Conservation (phyloP, 2,797 vertebrate species). For the Spea hammondii region DNA sequence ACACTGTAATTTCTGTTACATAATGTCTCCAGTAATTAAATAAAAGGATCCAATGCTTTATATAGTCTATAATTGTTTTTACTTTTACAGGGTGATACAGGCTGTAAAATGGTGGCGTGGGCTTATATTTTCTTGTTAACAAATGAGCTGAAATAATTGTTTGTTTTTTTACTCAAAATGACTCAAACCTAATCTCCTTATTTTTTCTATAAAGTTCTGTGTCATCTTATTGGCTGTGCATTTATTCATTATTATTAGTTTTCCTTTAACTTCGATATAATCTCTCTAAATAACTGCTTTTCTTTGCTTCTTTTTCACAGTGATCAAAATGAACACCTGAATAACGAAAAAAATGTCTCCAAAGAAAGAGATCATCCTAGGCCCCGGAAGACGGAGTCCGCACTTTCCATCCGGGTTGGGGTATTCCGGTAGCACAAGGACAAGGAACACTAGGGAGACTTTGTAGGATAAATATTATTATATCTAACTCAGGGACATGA, state of each 20-base stretch:
- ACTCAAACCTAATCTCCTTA: too few species aligned
- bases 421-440: conserved; percentile 67
- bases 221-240: background rate
- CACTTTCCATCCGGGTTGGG: conserved; percentile 70
- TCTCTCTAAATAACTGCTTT: background rate
- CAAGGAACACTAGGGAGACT: background rate
- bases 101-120: too few species aligned
- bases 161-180: too few species aligned
- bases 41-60: too few species aligned
- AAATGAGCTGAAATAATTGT: too few species aligned
- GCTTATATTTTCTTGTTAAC: too few species aligned
- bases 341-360: background rate
- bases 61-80: too few species aligned
- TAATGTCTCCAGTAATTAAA: too few species aligned
- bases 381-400: conserved; percentile 62
- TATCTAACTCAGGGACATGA: conserved; percentile 37
- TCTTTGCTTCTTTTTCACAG: conserved; percentile 5
- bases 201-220: background rate
- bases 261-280: background rate
- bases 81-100: too few species aligned
- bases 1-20: too few species aligned
- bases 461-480: background rate
- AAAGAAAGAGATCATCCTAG: conserved; percentile 17
- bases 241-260: background rate
- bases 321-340: background rate